Conservation (phyloP, 2,888 invertebrate species). For the Cosmia pyralina region DNA sequence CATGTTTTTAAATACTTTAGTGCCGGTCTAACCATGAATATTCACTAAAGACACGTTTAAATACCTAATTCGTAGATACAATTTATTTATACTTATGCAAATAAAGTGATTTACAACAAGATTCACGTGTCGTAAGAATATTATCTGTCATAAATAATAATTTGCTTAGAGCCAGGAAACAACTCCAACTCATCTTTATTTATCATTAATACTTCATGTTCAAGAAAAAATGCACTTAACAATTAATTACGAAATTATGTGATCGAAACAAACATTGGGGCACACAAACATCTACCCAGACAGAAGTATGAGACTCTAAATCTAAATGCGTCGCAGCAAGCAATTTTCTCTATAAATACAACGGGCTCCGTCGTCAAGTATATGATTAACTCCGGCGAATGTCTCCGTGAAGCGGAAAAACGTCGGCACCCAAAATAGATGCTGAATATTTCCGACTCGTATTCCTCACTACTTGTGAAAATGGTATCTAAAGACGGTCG, state of each 20-base stretch:
- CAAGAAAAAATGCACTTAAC: constrained; percentile 35
- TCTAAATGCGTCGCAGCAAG: constrained; percentile 77
- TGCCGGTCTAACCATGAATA: constrained; percentile 50
- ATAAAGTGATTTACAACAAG: constrained; percentile 58
- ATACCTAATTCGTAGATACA: constrained; percentile 59
- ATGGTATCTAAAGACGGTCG: constrained; percentile 86
- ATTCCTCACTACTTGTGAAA: constrained; percentile 84
- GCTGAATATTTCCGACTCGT: constrained; percentile 87
- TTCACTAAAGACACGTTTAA: constrained; percentile 52
- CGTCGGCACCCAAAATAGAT: constrained; percentile 86
- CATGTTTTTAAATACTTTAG: constrained; percentile 27
- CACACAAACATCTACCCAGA: constrained; percentile 69
- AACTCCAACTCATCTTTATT: constrained; percentile 27
- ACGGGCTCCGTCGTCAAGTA: constrained; percentile 81
- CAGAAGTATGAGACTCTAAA: constrained; percentile 80
- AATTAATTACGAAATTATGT: constrained; percentile 44
- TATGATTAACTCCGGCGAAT: constrained; percentile 86
- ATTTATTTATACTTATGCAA: constrained; percentile 65
- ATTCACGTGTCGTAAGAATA: constrained; percentile 47
- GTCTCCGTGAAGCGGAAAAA: constrained; percentile 88
- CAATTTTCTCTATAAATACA: constrained; percentile 85
- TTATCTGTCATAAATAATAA: constrained; percentile 30
- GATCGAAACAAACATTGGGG: constrained; percentile 51
- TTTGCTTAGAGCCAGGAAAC: constrained; percentile 43
- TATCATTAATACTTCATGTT: constrained; percentile 22